Conservation (phyloP, 2,797 vertebrate genomes). For the Poecilia gillii region DNA sequence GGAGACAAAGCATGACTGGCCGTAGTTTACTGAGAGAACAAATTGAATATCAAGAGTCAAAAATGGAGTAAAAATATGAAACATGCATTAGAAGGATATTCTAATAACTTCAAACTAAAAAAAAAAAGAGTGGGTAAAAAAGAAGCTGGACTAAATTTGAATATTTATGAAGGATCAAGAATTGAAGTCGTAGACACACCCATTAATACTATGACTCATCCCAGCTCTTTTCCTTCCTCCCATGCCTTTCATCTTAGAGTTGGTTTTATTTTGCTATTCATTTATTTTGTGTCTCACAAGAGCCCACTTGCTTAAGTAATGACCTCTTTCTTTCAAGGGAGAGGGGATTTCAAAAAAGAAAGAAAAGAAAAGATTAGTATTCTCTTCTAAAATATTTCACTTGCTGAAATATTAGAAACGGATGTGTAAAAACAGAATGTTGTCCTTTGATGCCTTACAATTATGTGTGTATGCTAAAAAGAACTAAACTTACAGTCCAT, state of each 20-base stretch:
- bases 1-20: conserved; percentile 13
- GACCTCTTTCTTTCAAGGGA: conserved; percentile 69
- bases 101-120: conserved; percentile 9
- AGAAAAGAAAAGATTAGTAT: conserved; percentile 11
- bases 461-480: conserved; percentile 36
- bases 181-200: conserved; percentile 69
- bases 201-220: conserved; percentile 65
- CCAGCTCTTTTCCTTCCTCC: conserved; percentile 32
- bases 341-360: conserved; percentile 40
- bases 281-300: conserved; percentile 53
- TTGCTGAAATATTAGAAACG: conserved; percentile 50
- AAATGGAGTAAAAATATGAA: conserved; percentile 1
- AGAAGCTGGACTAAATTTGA: conserved; percentile 24
- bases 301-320: conserved; percentile 48
- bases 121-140: background rate
- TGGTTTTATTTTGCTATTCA: conserved; percentile 66
- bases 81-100: background rate
- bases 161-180: conserved; percentile 61
- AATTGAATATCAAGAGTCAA: background rate
- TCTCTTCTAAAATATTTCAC: conserved; percentile 35
- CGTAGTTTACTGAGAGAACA: conserved; percentile 18
- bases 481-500: background rate
- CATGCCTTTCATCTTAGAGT: conserved; percentile 62
- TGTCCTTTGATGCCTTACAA: conserved; percentile 26
- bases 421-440: conserved; percentile 32